Evolutionary conservation across 2,888 invertebrate genomes (phyloP), one percentile per base, ranked within the genome.

Genomic region (Aelia acuminata): DNA sequence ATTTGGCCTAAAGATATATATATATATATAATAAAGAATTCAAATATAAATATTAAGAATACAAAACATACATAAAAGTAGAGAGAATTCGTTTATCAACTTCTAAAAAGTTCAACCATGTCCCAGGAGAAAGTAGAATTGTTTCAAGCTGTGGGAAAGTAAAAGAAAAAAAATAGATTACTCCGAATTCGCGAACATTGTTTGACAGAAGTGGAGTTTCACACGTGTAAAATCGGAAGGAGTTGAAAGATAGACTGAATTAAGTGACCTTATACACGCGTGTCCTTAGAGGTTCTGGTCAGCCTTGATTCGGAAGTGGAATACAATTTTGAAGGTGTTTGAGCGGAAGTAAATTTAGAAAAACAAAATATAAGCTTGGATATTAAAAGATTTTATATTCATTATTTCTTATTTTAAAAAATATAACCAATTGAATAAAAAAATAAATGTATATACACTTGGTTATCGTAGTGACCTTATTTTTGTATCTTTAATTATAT

Each of bases 211-310:
- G n/a, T 70, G 1, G 18, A 15, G 31, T 70, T 70, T 70, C 63
- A 70, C 63, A 70, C 63, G 63, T 70, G 63, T 70, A 70, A 70
- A 18, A 70, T 70, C 63, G 63, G 63, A 70, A 70, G 63, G 5
- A 70, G 63, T 35, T 35, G 1, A n/a, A 2, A 70, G 35, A 35
- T 70, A 70, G 63, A 70, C 63, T 70, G 63, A 70, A 70, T 35
- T 7, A 35, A 26, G 10, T 26, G 63, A 13, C 63, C 31, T 70
- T 20, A 31, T 20, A 31, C 18, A 26, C 31, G 63, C 18, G 1
- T 70, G 31, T 18, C 31, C 31, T 70, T 70, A 35, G 35, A 13
- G 26, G 8, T 70, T 70, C 63, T 70, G 35, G 63, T 18, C 35
- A 70, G 7, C 63, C 63, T 70, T 70, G 1, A 18, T 31, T 35